Percentiles rank a stretch among this genome's conserved stretches.
These are phyloP conservation scores for Platanista minor DNA, from an alignment of 2,113 vertebrate genomes.

Conservation along the genomic window DNA sequence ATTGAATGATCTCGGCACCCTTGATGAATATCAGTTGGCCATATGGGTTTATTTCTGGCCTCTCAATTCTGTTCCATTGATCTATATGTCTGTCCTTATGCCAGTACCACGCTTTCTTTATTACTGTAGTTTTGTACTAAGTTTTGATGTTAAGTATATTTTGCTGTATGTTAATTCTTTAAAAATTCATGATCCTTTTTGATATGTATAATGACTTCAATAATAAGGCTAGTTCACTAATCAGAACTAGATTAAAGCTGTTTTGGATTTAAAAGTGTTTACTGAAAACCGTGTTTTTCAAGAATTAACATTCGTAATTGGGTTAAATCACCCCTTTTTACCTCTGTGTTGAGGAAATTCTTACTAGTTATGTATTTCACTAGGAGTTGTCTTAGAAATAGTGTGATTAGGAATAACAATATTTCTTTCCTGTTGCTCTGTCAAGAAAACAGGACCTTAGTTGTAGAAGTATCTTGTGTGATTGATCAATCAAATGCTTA, in stretches of 20 bases:
- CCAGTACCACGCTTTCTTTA: neutral
- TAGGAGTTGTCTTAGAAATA: neutral
- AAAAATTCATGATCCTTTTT: neutral
- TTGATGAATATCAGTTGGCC: neutral
- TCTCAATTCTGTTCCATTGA: neutral
- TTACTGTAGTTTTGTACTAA: neutral
- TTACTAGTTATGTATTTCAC: neutral
- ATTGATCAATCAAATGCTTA: neutral
- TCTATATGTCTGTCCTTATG: neutral
- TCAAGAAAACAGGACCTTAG: neutral
- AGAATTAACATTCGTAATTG: neutral
- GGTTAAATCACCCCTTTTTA: neutral
- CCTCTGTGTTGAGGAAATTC: neutral
- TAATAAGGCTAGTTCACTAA: neutral
- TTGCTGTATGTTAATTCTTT: neutral
- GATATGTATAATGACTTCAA: neutral
- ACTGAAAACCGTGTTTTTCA: neutral
- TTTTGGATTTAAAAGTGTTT: constrained; percentile 12
- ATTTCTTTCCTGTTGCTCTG: neutral
- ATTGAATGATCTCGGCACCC: neutral
- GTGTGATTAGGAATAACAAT: neutral
- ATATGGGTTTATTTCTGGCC: neutral
- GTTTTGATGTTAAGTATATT: neutral
- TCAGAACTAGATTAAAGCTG: neutral
- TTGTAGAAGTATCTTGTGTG: neutral